Evolutionary conservation across 2,888 invertebrate genomes (phyloP).

Genomic region (Orthosia gracilis): DNA sequence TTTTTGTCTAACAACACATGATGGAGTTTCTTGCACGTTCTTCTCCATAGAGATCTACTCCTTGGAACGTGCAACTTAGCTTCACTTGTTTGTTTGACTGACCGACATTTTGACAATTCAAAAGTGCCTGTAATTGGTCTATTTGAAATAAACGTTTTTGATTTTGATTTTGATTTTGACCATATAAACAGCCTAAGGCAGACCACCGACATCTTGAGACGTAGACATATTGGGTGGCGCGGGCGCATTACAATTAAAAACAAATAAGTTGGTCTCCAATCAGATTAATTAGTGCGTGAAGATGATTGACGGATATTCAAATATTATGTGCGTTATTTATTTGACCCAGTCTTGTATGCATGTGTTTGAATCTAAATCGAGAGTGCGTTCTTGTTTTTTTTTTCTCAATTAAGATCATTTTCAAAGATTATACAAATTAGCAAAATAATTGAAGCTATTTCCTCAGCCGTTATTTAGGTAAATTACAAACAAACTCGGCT

Average conservation of each 20-base stretch:
- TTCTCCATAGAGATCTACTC: too few species aligned
- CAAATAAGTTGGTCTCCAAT: slow-evolving; percentile 29
- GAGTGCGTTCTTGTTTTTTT: neutral
- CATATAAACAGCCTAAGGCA: slow-evolving; percentile 72
- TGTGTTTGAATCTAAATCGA: neutral
- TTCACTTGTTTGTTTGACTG: too few species aligned
- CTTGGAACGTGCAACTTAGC: too few species aligned
- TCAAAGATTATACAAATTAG: slow-evolving; percentile 15
- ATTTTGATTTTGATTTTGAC: too few species aligned
- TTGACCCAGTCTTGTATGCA: slow-evolving; percentile 16
- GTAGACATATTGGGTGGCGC: slow-evolving; percentile 43
- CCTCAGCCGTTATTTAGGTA: slow-evolving; percentile 17
- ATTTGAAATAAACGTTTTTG: too few species aligned
- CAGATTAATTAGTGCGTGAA: slow-evolving; percentile 33
- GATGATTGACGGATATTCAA: slow-evolving; percentile 45
- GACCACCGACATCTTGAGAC: slow-evolving; percentile 64
- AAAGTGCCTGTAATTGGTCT: too few species aligned
- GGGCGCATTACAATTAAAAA: slow-evolving; percentile 46
- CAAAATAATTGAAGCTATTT: slow-evolving; percentile 20
- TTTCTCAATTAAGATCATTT: slow-evolving; percentile 18
- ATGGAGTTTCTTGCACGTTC: too few species aligned
- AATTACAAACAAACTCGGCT: slow-evolving; percentile 38
- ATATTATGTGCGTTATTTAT: slow-evolving; percentile 27
- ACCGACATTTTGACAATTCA: too few species aligned
- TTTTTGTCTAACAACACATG: slow-evolving; percentile 77